Evolutionary conservation across 2,888 invertebrate species (phyloP), one percentile per base, ranked within the genome.

Genomic region (Eudemis profundana): DNA sequence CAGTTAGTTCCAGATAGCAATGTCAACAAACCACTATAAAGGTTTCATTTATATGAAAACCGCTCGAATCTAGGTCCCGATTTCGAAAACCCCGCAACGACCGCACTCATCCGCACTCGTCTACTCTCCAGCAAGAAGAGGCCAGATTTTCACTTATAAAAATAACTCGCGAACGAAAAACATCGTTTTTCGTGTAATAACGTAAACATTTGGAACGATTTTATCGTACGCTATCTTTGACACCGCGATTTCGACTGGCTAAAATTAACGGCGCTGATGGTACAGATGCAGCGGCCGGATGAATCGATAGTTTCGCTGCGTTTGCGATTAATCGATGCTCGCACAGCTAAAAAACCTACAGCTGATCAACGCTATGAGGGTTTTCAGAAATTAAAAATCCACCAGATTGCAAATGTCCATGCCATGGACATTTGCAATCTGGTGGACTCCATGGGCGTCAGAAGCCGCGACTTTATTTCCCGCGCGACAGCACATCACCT

Each of bases 241-340:
- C 87, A 85, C 84, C 90, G 85, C 84, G 88, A 82, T 86, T 86
- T 84, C 79, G 78, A 91, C 91, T 92, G 90, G 87, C 89, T 90
- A 90, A 88, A 85, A 79, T 88, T 90, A 89, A 84, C 79, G 75
- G 76, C 77, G 82, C 82, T 83, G 87, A 79, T 78, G 77, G 80
- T 72, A 79, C 73, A 74, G 77, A 71, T 78, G 78, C 75, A 76
- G 71, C 65, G 71, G 51, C 44, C 53, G 19, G 21, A 64, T 53
- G 63, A 47, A 49, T 61, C 60, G 65, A 53, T 64, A 67, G 66
- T 66, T 69, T 64, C 68, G 71, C 72, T 70, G 73, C 72, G 71
- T 67, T 68, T 65, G 70, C 69, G 69, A 68, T 70, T 68, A 65
- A 68, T 69, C 69, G 64, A 46, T 59, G 62, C 65, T 62, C 57